Percentiles rank a stretch among this genome's conserved stretches.
These are phyloP conservation scores for Theristus sp. DNA, from an alignment of 2,888 invertebrate species.

Conservation along the genomic window DNA sequence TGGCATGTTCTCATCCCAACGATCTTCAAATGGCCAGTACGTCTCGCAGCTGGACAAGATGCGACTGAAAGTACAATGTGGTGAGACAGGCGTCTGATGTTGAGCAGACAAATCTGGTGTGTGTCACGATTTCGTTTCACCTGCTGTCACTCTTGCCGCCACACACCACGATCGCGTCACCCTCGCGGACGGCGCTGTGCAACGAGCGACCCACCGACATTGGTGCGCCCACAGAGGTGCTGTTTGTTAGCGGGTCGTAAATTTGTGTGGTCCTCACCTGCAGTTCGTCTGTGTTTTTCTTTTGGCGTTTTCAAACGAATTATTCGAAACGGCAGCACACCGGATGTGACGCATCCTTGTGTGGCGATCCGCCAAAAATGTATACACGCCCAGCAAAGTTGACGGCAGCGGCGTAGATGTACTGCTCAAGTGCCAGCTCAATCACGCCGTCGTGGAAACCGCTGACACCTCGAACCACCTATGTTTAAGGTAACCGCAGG, in stretches of 20 bases:
- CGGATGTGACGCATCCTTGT: neutral
- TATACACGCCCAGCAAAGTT: neutral
- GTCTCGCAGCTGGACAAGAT: no score
- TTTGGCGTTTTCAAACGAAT: neutral
- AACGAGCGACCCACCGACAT: neutral
- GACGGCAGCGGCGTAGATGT: neutral
- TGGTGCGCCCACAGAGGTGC: neutral
- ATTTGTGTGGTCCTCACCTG: neutral
- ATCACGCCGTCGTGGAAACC: no score
- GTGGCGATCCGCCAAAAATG: neutral
- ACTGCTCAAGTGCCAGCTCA: neutral
- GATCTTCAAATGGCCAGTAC: no score
- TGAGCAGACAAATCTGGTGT: no score
- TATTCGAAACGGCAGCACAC: neutral
- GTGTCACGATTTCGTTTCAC: no score
- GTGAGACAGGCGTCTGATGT: no score
- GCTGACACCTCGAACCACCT: neutral
- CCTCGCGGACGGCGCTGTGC: neutral
- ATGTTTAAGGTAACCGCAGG: neutral
- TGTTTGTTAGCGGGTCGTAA: neutral
- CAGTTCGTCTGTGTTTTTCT: neutral
- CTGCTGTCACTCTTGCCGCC: neutral
- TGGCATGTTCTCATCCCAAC: no score
- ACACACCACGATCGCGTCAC: neutral
- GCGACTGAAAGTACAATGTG: no score